Conservation (phyloP, 2,888 invertebrate species). For the Drosophila picticornis region DNA sequence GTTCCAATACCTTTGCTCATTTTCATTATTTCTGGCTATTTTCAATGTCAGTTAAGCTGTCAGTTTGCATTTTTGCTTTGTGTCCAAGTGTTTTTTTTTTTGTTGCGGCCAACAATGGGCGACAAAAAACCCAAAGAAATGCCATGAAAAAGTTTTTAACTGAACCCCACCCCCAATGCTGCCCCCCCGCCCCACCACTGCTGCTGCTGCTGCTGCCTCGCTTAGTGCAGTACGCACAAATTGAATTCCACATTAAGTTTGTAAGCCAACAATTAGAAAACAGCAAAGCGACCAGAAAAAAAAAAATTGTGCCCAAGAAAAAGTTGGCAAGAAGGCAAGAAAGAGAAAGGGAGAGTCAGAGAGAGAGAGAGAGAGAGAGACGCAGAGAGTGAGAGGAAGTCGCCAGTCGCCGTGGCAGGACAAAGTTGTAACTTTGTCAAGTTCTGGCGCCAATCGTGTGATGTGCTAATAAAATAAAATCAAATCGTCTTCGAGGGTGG, state of each 20-base stretch:
- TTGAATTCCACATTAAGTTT: constrained; percentile 81
- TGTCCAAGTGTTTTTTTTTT: constrained; percentile 50
- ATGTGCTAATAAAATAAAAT: constrained; percentile 80
- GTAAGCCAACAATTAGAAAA: constrained; percentile 84
- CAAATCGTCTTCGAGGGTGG: constrained; percentile 41
- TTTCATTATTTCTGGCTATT: constrained; percentile 32
- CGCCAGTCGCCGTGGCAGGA: constrained; percentile 34
- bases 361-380: not conserved
- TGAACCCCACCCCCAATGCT: not conserved
- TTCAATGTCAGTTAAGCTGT: constrained; percentile 75
- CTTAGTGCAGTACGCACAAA: constrained; percentile 59
- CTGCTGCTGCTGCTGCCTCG: not conserved
- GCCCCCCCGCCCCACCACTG: not conserved
- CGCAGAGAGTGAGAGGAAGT: not conserved
- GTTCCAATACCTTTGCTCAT: constrained; percentile 29
- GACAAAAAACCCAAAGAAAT: constrained; percentile 54
- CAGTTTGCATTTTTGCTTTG: constrained; percentile 78
- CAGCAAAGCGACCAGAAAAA: constrained; percentile 74
- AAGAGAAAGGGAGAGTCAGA: not conserved
- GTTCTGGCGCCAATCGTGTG: constrained; percentile 80
- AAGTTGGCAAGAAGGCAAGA: constrained; percentile 29
- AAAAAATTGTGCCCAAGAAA: constrained; percentile 30
- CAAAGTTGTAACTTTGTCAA: constrained; percentile 77
- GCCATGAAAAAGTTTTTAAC: constrained; percentile 59
- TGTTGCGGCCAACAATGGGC: constrained; percentile 23